These are phyloP conservation scores for Ephestia elutella DNA, from an alignment of 1,140 invertebrate species.

Conservation along the genomic window DNA sequence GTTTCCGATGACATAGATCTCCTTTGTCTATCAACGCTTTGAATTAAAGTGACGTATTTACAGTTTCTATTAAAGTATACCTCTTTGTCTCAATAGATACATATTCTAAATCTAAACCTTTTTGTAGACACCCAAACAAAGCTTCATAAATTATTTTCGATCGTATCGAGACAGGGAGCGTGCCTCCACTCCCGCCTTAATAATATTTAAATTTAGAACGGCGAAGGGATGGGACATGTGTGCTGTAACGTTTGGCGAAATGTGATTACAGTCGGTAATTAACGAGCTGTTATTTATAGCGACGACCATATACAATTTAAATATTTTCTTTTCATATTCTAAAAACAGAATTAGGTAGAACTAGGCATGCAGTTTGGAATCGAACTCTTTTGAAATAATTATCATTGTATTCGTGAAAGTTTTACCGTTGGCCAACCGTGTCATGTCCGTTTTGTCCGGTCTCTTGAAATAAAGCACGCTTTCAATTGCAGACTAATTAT, in stretches of 20 bases:
- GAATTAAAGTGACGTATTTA: not conserved
- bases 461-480: slow-evolving; percentile 70
- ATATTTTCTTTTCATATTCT: slow-evolving; percentile 54
- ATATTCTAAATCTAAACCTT: slow-evolving; percentile 7
- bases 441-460: slow-evolving; percentile 60
- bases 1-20: not conserved
- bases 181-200: slow-evolving; percentile 62
- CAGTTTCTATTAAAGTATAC: not conserved
- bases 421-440: slow-evolving; percentile 65
- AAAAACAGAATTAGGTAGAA: slow-evolving; percentile 27
- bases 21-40: not conserved
- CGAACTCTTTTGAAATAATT: slow-evolving; percentile 51
- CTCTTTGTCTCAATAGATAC: slow-evolving; percentile 2
- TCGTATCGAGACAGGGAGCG: slow-evolving; percentile 61
- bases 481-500: slow-evolving; percentile 74
- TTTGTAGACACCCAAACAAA: slow-evolving; percentile 38
- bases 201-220: slow-evolving; percentile 71
- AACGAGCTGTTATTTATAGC: slow-evolving; percentile 67
- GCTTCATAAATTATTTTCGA: slow-evolving; percentile 68
- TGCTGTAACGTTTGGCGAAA: slow-evolving; percentile 73
- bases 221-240: slow-evolving; percentile 73
- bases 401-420: slow-evolving; percentile 69
- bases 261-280: slow-evolving; percentile 71
- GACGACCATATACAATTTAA: slow-evolving; percentile 46
- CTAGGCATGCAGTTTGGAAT: slow-evolving; percentile 38